Base-by-base conservation (phyloP, 2,113 vertebrate genomes). In the Procavia capensis region DNA sequence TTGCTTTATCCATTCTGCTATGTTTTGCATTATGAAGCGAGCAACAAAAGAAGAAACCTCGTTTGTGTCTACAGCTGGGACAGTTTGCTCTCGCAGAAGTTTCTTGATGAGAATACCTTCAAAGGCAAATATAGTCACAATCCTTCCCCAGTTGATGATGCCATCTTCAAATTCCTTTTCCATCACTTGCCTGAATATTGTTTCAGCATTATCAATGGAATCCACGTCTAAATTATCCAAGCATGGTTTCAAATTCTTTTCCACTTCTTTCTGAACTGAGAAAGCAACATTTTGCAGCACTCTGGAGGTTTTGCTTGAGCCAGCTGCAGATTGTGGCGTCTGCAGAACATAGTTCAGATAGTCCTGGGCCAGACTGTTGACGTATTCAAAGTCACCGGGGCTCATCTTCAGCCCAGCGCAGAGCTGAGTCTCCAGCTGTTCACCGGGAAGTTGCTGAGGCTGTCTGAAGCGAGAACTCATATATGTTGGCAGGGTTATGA, bases 71-170 rank as follows among this genome's bases (percentile, higher is more conserved):
- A n/a, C 91, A 16, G 97, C 97, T 8, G 96, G 94, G 83, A 91
- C 93, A 9, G 92, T 87, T 39, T 39, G 97, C 0, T 97, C 91
- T 59, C 75, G 90, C 29, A 96, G 97, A 17, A 99, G 97, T 79
- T 98, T 98, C 97, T 98, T 98, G 3, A 96, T 90, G 43, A 98
- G 97, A 59, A 98, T 94, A 63, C 98, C 98, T 68, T 98, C 98
- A 70, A 99, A 98, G 0, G 98, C 98, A 85, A 98, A 98, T 83
- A 99, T 94, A 25, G 98, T 98, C 94, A 97, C 98, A 68, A 99
- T 98, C 82, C 98, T 93, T 25, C 98, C 98, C 98, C 98, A 99
- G 97, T 99, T 99, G 36, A 98, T 94, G 79, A 97, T 85, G 57
- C 98, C 98, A 0, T 99, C 98, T 25, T 98, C 98, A 84, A 98